Evolutionary conservation across 2,113 vertebrate species (phyloP), one percentile per base, ranked within the genome.

Genomic region (Oreocharis arfaki): DNA sequence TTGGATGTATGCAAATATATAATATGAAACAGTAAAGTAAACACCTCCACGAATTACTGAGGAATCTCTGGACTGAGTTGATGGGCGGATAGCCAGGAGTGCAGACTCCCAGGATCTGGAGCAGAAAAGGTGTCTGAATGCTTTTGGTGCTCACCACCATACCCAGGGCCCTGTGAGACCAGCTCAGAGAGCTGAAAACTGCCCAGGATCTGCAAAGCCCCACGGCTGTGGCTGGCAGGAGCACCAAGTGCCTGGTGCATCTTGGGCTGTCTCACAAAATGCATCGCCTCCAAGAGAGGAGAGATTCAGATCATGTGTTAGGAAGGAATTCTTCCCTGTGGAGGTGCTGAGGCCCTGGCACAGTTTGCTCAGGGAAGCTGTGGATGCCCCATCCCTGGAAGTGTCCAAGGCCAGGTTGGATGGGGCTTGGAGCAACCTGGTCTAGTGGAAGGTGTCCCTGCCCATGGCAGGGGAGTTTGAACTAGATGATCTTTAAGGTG

Each of bases 1-100:
- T 92, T 92, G 73, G 76, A 90, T 94, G 90, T 92, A 88, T 95
- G 91, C 83, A 95, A 95, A 95, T 89, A 93, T 33, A 73, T 61
- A 84, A 85, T 30, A 28, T 16, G 24, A 92, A 75, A 70, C 24
- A 80, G 89, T 67, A 94, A 93, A 95, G 68, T 33, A 91, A 95
- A 95, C 93, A 96, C 61, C 92, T 82, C 84, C 68, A 65, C 33
- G 55, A 86, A 84, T 78, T 86, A 64, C 42, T 71, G 76, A 67
- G 56, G 67, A 63, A 86, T 57, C 76, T 59, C 60, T 50, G 86
- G 68, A 63, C 69, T 1, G 3, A 69, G 59, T 15, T 6, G 9
- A 27, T 8, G 0, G 35, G 56, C 1, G 0, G 28, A 39, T 24
- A 41, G 53, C 55, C 57, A 59, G 61, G 42, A 57, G 33, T 22